Evolutionary conservation across 1,140 invertebrate species (phyloP), one percentile per base, ranked within the genome.

Genomic region (Lasioglossum albipes): DNA sequence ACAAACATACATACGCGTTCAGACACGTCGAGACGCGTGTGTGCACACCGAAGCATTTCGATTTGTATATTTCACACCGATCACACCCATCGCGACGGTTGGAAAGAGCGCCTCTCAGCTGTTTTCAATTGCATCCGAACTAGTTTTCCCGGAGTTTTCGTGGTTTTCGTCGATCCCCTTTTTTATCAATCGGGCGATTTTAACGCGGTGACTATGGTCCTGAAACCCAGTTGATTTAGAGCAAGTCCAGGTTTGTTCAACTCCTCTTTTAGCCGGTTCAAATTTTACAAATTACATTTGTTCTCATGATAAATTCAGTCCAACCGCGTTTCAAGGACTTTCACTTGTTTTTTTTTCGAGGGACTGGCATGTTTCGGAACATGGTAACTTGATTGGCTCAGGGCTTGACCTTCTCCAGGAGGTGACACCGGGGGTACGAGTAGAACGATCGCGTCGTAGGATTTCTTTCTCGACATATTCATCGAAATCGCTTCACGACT

Each of bases 51-150:
- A 49, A 75, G 78, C 70, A 79, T 86, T 83, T 80, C 61, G 72
- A 76, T 86, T 88, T 68, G 66, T 68, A 85, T 87, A 86, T 76
- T 83, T 83, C 77, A 79, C 78, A 79, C 59, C 59, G 76, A 79
- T 64, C 61, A 74, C 12, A 59, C 65, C 67, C 57, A 59, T 59
- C 57, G 49, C 20, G 71, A 84, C 78, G 84, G 82, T 87, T 85
- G 85, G 75, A 84, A 84, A 82, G 79, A 84, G 70, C 83, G 61
- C 65, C 70, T 78, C 78, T 84, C 84, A 82, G 82, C 82, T 54
- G 80, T 87, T 86, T 84, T 79, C 80, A 81, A 59, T 72, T 66
- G 72, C 22, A 81, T 79, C 52, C 70, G 36, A 45, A 45, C 45
- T 7, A 49, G 45, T 49, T 49, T 49, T 10, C 45, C 45, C 10